Base-by-base conservation (phyloP, 2,113 vertebrate genomes). In the Podocnemis expansa region DNA sequence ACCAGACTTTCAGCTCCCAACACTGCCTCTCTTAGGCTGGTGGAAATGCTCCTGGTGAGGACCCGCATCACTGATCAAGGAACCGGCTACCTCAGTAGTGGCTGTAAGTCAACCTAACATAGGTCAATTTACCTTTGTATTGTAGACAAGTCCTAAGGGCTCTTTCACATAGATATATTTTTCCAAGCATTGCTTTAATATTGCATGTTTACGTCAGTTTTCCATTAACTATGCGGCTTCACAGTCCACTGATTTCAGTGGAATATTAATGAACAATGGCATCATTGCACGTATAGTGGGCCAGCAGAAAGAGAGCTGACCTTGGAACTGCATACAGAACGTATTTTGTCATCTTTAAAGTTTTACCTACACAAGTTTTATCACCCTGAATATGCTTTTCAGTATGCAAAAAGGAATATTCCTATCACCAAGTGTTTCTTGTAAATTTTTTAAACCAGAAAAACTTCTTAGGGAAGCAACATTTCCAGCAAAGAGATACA, bases 301-400 rank as follows among this genome's bases (percentile, higher is more conserved):
- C 34, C 17, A 70, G 63, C 34, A 70, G n/a, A 70, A 70, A 70
- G 63, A 67, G 19, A 70, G 7, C 19, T 70, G 63, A 70, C 38
- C 38, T 70, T 70, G 63, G 63, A 70, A 70, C 19, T 38, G n/a
- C 5, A 70, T 21, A 38, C 63, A 38, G 63, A 70, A 70, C 38
- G 91, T 93, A 95, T 47, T 95, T 93, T 52, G 67, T 58, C 47
- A 73, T 87, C 52, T 91, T 94, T 82, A 60, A 94, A 92, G 90
- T 84, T 92, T 51, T 79, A 75, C 86, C 31, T 73, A 3, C 0
- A 70, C 60, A 47, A 8, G 47, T 47, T 47, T n/a, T 91, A 54
- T 84, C 54, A 79, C 49, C 84, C 93, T 96, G 94, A 95, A 96
- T 92, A 78, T 96, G 85, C 89, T 94, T 96, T 95, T 89, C 80